Evolutionary conservation across 2,888 invertebrate genomes (phyloP), one percentile per base, ranked within the genome.

Genomic region (Oeneis ivallda): DNA sequence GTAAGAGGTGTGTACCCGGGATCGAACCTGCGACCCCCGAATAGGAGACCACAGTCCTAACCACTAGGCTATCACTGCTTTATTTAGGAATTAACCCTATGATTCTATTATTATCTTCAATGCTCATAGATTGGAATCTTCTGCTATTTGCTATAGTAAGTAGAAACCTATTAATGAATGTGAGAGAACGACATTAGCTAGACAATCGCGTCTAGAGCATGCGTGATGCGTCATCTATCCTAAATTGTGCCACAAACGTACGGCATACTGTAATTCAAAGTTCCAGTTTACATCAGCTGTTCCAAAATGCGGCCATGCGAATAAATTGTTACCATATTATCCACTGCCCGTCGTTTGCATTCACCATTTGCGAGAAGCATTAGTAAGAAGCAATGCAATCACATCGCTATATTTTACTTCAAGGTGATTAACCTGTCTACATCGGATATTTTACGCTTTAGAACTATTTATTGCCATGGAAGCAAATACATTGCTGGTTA

Each of bases 351-450:
- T 8, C 54, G 37, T 17, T 41, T 39, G 6, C 19, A 19, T 41
- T 13, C 13, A 41, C 19, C 13, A 19, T 26, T 39, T 41, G 8
- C 5, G 15, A 39, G 19, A 56, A 39, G 17, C 56, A 41, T 56
- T 17, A 13, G 39, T 19, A 13, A 19, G 19, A 56, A 19, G 56
- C 56, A 56, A 56, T 56, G 56, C 41, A 56, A 19, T 50, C 26
- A 50, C 56, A 41, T 26, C 56, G 13, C 17, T 41, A 39, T 19
- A 39, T 56, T 41, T 11, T 11, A 15, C 41, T 56, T 19, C 56
- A 56, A 56, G 56, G 56, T 41, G 56, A 56, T 56, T 56, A 56
- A 56, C 56, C 41, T 32, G 62, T 62, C 53, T 62, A 37, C 50
- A 19, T 10, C 43, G 39, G 17, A 19, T 56, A 26, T 13, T 8